Conservation (phyloP, 37 sponge, comb jelly and placozoan genomes). For the Ianthella basta region DNA sequence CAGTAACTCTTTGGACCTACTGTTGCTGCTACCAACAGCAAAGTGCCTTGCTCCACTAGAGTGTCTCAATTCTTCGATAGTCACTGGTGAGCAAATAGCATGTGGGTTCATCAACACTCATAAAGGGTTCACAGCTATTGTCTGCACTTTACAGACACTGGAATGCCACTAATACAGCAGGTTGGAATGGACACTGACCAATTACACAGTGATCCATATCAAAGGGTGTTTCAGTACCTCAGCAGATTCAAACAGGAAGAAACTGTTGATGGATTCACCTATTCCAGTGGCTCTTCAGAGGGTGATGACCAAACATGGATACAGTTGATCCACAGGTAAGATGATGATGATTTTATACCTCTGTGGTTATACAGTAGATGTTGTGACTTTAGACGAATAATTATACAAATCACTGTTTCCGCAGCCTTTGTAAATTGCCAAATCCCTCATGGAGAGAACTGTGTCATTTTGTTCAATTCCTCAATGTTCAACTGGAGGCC, state of each 20-base stretch:
- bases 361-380: background rate
- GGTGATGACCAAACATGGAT: background rate
- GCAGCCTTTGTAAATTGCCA: conserved; percentile 6
- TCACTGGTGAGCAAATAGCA: too few relatives aligned
- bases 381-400: background rate
- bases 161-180: background rate
- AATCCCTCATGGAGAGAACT: conserved; percentile 69
- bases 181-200: background rate
- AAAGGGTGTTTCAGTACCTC: conserved; percentile 24
- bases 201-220: background rate
- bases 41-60: background rate
- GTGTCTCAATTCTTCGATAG: background rate
- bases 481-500: conserved; percentile 48
- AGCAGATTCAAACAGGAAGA: background rate
- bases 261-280: background rate
- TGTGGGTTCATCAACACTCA: too few relatives aligned
- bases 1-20: background rate
- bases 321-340: background rate
- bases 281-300: background rate
- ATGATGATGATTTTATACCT: conserved; percentile 3
- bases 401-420: background rate
- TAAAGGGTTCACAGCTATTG: too few relatives aligned
- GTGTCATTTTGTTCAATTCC: conserved; percentile 52
- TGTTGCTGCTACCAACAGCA: background rate
- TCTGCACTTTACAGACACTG: background rate